phyloP scores from a whole-genome alignment of 2,113 vertebrate species.

The Proteles cristata region DNA sequence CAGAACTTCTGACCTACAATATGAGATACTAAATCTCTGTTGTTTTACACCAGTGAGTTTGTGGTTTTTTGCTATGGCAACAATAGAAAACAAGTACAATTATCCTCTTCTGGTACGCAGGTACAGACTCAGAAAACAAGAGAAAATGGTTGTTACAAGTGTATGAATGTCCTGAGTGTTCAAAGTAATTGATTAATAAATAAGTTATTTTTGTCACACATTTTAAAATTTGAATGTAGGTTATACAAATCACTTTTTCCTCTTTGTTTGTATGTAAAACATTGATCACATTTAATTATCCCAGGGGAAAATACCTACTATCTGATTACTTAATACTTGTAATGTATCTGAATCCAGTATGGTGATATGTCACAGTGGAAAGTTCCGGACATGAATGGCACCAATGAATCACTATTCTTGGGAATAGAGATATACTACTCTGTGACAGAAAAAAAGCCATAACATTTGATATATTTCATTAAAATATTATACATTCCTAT shows the following conservation, averaged over 20 bases:
- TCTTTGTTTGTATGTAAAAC: not conserved
- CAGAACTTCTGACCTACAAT: not conserved
- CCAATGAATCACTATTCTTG: not conserved
- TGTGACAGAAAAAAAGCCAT: not conserved
- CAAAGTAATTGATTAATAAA: not conserved
- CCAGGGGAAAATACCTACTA: not conserved
- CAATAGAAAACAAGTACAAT: not conserved
- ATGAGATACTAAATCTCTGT: not conserved
- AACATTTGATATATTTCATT: not conserved
- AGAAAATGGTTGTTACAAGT: not conserved
- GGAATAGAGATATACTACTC: not conserved
- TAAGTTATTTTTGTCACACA: not conserved
- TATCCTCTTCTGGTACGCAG: not conserved
- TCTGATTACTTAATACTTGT: not conserved
- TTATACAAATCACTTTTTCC: not conserved
- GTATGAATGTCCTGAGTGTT: not conserved
- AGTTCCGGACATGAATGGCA: not conserved
- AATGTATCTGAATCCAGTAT: not conserved
- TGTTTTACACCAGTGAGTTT: not conserved
- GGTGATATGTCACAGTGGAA: not conserved
- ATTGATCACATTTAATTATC: not conserved
- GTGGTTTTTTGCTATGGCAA: not conserved
- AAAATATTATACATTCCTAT: not conserved
- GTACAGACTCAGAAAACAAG: not conserved
- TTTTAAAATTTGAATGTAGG: not conserved